These are phyloP conservation scores for Acrocyrtus sp. DNA, from an alignment of 2,888 invertebrate genomes.

Conservation along the genomic window DNA sequence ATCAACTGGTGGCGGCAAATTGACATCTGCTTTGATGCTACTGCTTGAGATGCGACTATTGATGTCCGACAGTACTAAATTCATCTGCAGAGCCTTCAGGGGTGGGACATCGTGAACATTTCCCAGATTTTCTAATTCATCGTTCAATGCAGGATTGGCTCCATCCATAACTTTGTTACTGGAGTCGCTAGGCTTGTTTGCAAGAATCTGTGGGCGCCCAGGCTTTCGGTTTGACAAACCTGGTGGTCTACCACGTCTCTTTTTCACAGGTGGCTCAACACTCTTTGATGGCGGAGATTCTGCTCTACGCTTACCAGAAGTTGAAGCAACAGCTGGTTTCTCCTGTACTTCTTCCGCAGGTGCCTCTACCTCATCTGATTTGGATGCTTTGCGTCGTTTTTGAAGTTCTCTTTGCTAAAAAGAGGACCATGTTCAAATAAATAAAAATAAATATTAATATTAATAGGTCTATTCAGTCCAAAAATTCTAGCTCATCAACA, in stretches of 20 bases:
- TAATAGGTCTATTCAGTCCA: no score
- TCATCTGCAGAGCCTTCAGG: conserved; percentile 78
- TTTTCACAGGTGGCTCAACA: conserved; percentile 43
- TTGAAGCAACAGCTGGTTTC: conserved; percentile 2
- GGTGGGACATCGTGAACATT: conserved; percentile 70
- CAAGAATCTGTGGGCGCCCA: conserved; percentile 20
- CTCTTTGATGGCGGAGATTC: conserved; percentile 13
- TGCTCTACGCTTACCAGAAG: not conserved
- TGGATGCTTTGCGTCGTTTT: conserved; percentile 40
- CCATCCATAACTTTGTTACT: conserved; percentile 9
- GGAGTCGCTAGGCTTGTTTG: conserved; percentile 6
- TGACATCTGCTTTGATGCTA: conserved; percentile 74
- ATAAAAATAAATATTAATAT: no score
- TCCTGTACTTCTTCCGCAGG: conserved; percentile 29
- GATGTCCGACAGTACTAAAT: conserved; percentile 80
- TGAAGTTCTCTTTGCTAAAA: conserved; percentile 49
- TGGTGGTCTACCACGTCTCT: conserved; percentile 56
- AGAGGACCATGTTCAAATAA: not conserved
- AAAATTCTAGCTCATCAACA: no score
- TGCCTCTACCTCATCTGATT: conserved; percentile 42
- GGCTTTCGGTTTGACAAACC: conserved; percentile 36
- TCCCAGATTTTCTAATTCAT: conserved; percentile 71
- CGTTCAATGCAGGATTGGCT: conserved; percentile 64
- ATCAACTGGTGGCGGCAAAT: not conserved
- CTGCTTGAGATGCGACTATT: conserved; percentile 81